Base-by-base conservation (phyloP, 1,140 invertebrate species). In the Aphelenchoides fujianensis region DNA sequence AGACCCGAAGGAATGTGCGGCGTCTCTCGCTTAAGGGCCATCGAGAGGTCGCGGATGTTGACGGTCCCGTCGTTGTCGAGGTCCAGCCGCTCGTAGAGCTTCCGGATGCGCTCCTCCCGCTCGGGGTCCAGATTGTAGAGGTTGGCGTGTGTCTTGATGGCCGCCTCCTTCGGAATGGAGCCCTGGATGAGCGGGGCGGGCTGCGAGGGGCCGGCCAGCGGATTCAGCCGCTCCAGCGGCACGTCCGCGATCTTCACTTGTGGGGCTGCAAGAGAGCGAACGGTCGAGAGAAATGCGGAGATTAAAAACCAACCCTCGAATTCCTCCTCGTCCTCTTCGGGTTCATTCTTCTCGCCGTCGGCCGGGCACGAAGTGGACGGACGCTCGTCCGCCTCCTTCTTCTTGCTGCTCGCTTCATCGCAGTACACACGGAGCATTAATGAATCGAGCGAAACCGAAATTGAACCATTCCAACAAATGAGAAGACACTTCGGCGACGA, bases 41-140 rank as follows among this genome's bases (percentile, higher is more conserved):
- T 88, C 2, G 91, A 92, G 62, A 97, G 85, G 85, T 97, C 94
- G 80, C 92, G 90, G 68, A 96, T 92, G 85, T 95, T 93, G 82
- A 97, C 92, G 84, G 90, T 90, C 27, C 94, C 94, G 85, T 97
- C 94, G 74, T 92, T 92, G 86, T 96, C 92, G 9, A 34, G n/a
- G 84, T 97, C 94, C 73, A 97, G 88, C 80, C 90, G 89, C 73
- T 91, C 89, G 85, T 96, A 97, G 52, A 97, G 86, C 80, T 90
- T 90, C 80, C 90, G 91, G 70, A 94, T 86, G 66, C 92, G 75
- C 64, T 84, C 73, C 55, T 86, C 82, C 72, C 86, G 85, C 67
- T 87, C 82, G 5, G 69, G 70, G 12, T 82, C 74, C 52, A 86
- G 62, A 72, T 85, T 84, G 37, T 84, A 72, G 30, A 82, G 54